Evolutionary conservation across 2,797 vertebrate species (phyloP).

Genomic region (Chelon auratus): DNA sequence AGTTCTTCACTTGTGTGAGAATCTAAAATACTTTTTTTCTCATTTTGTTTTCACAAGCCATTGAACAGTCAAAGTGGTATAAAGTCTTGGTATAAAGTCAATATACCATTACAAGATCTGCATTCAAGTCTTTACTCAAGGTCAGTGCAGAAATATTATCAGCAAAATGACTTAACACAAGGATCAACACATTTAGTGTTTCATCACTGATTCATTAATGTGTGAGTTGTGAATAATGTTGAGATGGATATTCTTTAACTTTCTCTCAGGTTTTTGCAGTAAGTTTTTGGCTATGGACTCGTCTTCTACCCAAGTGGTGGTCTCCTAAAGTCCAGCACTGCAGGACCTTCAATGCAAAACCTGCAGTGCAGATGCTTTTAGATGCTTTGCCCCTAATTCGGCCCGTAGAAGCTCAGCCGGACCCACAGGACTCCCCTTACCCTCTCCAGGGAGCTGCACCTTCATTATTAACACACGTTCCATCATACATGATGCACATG

Average conservation of each 20-base stretch:
- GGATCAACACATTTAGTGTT: too few relatives aligned
- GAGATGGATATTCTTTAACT: too few relatives aligned
- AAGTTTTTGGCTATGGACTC: neutral
- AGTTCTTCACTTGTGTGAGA: neutral
- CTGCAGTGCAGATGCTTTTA: slow-evolving; percentile 41
- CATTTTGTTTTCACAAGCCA: too few relatives aligned
- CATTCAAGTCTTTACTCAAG: neutral
- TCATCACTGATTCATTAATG: too few relatives aligned
- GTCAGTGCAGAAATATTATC: too few relatives aligned
- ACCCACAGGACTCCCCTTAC: slow-evolving; percentile 56
- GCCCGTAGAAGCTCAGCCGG: slow-evolving; percentile 32
- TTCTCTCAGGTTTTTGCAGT: too few relatives aligned
- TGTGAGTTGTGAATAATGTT: too few relatives aligned
- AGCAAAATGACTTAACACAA: too few relatives aligned
- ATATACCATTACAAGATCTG: neutral
- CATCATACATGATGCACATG: slow-evolving; percentile 30
- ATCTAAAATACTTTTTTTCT: too few relatives aligned
- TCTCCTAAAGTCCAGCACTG: slow-evolving; percentile 8
- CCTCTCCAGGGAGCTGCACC: slow-evolving; percentile 49
- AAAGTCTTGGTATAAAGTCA: neutral
- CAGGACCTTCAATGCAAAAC: slow-evolving; percentile 10
- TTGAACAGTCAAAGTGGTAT: too few relatives aligned
- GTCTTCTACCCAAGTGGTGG: neutral
- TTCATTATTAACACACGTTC: slow-evolving; percentile 64
- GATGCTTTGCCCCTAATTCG: slow-evolving; percentile 7